Percentiles rank a stretch among this genome's conserved stretches.
Conservation (phyloP, 2,888 invertebrate genomes). For the Julus scandinavius region DNA sequence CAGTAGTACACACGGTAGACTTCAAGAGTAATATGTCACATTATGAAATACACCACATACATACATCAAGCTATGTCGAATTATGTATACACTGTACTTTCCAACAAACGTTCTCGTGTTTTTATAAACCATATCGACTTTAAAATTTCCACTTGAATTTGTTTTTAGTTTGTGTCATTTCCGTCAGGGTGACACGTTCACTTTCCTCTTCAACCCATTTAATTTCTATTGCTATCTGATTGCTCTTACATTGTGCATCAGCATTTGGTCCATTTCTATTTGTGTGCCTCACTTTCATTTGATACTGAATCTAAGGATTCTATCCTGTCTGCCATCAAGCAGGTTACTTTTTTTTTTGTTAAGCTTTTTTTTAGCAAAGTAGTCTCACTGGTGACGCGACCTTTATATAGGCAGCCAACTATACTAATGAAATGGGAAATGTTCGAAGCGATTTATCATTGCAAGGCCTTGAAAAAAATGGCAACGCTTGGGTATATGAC, state of each 20-base stretch:
- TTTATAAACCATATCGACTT: not conserved
- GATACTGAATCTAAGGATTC: not conserved
- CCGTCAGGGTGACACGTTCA: not conserved
- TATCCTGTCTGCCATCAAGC: slow-evolving; percentile 12
- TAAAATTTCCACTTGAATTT: not conserved
- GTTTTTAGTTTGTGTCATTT: not conserved
- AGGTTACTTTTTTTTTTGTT: slow-evolving; percentile 7
- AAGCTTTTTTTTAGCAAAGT: not conserved
- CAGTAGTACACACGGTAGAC: no score
- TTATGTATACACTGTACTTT: no score
- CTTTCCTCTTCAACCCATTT: not conserved
- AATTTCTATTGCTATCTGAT: slow-evolving; percentile 3
- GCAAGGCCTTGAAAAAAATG: slow-evolving; percentile 28
- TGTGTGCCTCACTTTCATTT: not conserved
- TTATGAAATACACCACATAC: no score
- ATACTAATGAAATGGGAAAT: slow-evolving; percentile 38
- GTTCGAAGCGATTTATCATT: slow-evolving; percentile 15
- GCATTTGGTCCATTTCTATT: not conserved
- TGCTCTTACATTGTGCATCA: not conserved
- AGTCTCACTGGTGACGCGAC: not conserved
- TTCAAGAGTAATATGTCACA: no score
- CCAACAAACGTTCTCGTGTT: no score
- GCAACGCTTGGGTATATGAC: slow-evolving; percentile 6
- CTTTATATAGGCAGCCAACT: slow-evolving; percentile 20
- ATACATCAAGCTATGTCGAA: no score